phyloP scores from a whole-genome alignment of 2,797 vertebrate genomes.

The Urosaurus nigricauda region DNA sequence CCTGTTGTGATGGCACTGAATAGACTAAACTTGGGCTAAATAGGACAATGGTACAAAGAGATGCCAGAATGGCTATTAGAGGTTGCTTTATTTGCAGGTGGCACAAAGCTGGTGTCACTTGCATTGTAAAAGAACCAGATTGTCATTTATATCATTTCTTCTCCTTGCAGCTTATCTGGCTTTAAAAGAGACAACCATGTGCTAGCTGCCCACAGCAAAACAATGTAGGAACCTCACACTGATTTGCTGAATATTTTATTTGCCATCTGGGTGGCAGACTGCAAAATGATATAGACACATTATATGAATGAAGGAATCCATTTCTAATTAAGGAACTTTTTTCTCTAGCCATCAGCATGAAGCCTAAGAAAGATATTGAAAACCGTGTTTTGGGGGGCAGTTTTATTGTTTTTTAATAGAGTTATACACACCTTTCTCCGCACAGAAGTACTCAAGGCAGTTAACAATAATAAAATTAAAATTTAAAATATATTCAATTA shows the following conservation, averaged over 20 bases:
- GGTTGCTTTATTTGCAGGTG: slow-evolving; percentile 52
- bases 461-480: neutral
- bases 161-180: slow-evolving; percentile 51
- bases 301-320: slow-evolving; percentile 20
- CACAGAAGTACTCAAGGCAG: neutral
- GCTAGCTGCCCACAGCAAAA: slow-evolving; percentile 49
- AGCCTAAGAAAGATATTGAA: neutral
- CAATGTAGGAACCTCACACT: slow-evolving; percentile 36
- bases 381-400: neutral
- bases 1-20: neutral
- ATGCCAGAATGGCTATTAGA: slow-evolving; percentile 25
- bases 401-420: neutral
- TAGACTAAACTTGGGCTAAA: neutral
- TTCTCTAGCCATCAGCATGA: neutral
- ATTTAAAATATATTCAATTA: neutral
- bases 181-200: slow-evolving; percentile 56
- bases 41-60: neutral
- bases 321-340: neutral
- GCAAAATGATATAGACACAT: slow-evolving; percentile 35
- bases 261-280: slow-evolving; percentile 57
- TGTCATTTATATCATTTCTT: slow-evolving; percentile 49
- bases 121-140: slow-evolving; percentile 54
- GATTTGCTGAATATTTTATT: slow-evolving; percentile 62
- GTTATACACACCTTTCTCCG: neutral
- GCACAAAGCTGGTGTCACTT: slow-evolving; percentile 41